Percentiles rank a stretch among this genome's conserved stretches.
These are phyloP conservation scores for Campylomormyrus numenius DNA, from an alignment of 2,113 vertebrate genomes.

Conservation along the genomic window DNA sequence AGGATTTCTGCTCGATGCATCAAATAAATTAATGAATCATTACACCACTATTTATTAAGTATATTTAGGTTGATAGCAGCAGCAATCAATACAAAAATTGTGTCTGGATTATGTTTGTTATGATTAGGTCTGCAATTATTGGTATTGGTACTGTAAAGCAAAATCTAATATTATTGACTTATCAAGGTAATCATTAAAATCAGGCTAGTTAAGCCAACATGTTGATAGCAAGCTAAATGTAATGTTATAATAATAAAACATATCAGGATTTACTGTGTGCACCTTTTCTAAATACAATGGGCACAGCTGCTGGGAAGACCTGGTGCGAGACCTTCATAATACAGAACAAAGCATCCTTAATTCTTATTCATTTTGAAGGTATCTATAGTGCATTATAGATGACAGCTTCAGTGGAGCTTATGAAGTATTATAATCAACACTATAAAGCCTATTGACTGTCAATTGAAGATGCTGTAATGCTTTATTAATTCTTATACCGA, in stretches of 20 bases:
- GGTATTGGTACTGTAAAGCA: neutral
- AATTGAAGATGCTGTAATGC: neutral
- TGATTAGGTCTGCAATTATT: neutral
- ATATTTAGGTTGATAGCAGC: neutral
- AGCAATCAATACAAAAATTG: neutral
- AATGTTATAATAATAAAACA: neutral
- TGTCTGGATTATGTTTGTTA: neutral
- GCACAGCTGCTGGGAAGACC: neutral
- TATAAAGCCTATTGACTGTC: neutral
- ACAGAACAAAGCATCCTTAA: neutral
- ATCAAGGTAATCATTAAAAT: neutral
- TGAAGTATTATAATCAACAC: neutral
- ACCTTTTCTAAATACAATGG: neutral
- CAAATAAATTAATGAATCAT: neutral
- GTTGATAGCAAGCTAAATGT: neutral
- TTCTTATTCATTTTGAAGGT: neutral
- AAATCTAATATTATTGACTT: neutral
- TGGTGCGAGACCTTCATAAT: neutral
- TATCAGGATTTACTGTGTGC: neutral
- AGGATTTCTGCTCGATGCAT: neutral
- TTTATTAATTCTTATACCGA: neutral
- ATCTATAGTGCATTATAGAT: neutral
- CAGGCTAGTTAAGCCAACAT: neutral
- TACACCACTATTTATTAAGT: neutral
- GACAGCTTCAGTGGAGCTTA: neutral